These are phyloP conservation scores for Pteronotus mesoamericanus DNA, from an alignment of 2,797 vertebrate genomes.

Conservation along the genomic window DNA sequence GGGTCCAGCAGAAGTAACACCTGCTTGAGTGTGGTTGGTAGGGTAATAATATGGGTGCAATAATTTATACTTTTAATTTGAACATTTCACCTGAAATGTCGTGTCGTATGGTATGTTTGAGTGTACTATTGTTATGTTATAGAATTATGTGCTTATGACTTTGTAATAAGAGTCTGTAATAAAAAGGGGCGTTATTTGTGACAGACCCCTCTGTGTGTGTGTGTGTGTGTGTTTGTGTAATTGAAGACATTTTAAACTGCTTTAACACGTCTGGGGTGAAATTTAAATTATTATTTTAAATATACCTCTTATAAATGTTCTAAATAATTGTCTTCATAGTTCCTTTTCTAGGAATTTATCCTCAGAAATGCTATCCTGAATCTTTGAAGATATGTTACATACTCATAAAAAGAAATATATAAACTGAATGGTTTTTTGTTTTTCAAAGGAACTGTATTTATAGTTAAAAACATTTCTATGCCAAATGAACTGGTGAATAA, in stretches of 20 bases:
- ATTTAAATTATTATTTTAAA: neutral
- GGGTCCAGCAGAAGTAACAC: too few relatives aligned
- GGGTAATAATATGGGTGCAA: too few relatives aligned
- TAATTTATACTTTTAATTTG: too few relatives aligned
- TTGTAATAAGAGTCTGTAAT: too few relatives aligned
- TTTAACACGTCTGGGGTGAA: neutral
- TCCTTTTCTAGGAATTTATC: neutral
- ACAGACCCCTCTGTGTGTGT: neutral
- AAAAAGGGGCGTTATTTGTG: too few relatives aligned
- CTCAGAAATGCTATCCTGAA: neutral
- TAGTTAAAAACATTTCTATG: neutral
- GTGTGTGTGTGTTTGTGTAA: neutral
- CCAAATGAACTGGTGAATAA: neutral
- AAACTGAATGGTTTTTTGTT: neutral
- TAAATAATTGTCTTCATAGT: neutral
- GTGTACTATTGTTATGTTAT: too few relatives aligned
- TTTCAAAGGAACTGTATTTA: neutral
- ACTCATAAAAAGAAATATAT: neutral
- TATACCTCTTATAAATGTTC: neutral
- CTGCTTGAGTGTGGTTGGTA: too few relatives aligned
- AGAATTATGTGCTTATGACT: too few relatives aligned
- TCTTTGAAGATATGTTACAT: neutral
- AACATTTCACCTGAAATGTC: too few relatives aligned
- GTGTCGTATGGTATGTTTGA: too few relatives aligned
- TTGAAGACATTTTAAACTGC: neutral